phyloP scores from a whole-genome alignment of 2,888 invertebrate species.

The Lordiphosa fenestrarum region DNA sequence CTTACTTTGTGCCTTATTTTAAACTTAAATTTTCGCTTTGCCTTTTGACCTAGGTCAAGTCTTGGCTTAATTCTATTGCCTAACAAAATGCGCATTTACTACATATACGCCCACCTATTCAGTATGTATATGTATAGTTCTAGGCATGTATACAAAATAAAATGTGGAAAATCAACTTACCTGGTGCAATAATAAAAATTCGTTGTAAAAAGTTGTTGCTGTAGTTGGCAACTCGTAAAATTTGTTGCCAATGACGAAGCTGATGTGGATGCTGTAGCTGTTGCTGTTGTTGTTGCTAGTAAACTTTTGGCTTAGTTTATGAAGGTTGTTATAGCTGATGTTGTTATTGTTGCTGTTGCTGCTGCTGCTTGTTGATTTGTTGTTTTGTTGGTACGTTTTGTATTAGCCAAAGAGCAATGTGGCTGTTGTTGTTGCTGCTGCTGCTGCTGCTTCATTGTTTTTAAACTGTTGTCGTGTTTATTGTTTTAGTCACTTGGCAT shows the following conservation, averaged over 20 bases:
- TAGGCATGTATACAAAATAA: background rate
- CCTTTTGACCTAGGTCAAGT: too few relatives aligned
- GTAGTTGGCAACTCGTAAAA: constrained; percentile 66
- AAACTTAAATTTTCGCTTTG: too few relatives aligned
- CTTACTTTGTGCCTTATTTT: too few relatives aligned
- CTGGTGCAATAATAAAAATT: constrained; percentile 69
- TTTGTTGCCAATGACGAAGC: constrained; percentile 58
- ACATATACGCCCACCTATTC: too few relatives aligned
- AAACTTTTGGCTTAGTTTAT: constrained; percentile 28
- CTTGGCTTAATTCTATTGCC: too few relatives aligned
- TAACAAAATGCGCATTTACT: constrained; percentile 10
- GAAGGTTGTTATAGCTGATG: constrained; percentile 23
- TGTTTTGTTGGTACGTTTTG: constrained; percentile 31
- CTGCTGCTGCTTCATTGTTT: constrained; percentile 18
- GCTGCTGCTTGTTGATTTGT: background rate
- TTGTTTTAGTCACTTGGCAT: constrained; percentile 64
- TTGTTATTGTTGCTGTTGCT: constrained; percentile 21
- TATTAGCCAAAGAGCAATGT: constrained; percentile 33
- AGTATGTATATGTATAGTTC: background rate
- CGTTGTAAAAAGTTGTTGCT: constrained; percentile 60
- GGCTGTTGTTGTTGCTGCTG: constrained; percentile 5
- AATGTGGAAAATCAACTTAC: constrained; percentile 43
- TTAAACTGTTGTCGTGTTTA: constrained; percentile 45
- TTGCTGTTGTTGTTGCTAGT: constrained; percentile 7
- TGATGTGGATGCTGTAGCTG: constrained; percentile 8